Base-by-base conservation (phyloP, 2,888 invertebrate genomes). In the Lasioglossum lativentre region DNA sequence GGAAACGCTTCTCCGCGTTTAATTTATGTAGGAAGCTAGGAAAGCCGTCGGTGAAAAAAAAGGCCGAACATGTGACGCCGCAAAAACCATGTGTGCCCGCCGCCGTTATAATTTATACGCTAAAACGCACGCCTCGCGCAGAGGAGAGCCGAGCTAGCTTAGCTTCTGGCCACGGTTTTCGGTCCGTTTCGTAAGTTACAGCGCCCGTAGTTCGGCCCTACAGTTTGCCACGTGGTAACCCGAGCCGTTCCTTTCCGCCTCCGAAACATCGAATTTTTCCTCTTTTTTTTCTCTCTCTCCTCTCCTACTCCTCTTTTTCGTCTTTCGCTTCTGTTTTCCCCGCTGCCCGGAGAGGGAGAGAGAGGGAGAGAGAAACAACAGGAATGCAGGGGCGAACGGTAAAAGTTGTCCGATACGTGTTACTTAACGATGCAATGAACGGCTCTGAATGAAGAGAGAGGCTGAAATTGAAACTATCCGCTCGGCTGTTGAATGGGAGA, bases 91-190 rank as follows among this genome's bases (percentile, higher is more conserved):
- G 23, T 52, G 52, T 23, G 87, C 85, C 87, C 79, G 70, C 86
- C 83, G 90, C 91, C 92, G 92, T 93, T 93, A 93, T 94, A 94
- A 94, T 93, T 94, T 93, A 94, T 93, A 93, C 92, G 91, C 88
- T 93, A 92, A 74, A 93, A 93, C 92, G 92, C 82, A 93, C 92
- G 92, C 82, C 47, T 78, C 76, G 59, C 68, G 71, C 74, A 63
- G 63, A 74, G 71, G 78, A 38, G 45, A 30, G 30, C 16, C 12
- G 27, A 27, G 59, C 59, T 27, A 27, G 27, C 85, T 71, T 27
- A 27, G 27, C 85, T 71, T 82, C 78, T 77, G 77, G 56, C 74
- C 83, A 47, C 38, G 75, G 71, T 70, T 83, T 78, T 82, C 73
- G 47, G 59, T 66, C 71, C 52, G 75, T 84, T 85, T 73, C 79